Base-by-base conservation (phyloP, 2,888 invertebrate species). In the Andrena haemorrhoa region DNA sequence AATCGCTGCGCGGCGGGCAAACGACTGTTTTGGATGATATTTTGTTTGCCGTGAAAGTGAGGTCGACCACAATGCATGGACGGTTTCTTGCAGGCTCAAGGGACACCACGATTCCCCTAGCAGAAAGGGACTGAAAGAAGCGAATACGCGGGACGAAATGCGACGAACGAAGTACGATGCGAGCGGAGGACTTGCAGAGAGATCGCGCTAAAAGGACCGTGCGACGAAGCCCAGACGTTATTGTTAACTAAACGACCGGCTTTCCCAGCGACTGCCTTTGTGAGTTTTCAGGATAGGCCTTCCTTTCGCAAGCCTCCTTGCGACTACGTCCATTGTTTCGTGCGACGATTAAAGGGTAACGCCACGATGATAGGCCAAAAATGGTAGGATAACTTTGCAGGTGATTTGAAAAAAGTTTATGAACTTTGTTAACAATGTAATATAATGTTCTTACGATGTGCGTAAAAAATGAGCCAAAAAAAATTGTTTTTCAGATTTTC, bases 211-310 rank as follows among this genome's bases (percentile, higher is more conserved):
- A 63, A 33, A 41, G 68, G 41, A 63, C 49, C 26, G 53, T 49
- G 35, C 33, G 63, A 75, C 20, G 64, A 63, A 64, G 69, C 66
- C 41, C 72, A 53, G 56, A 23, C 23, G 35, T 64, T 69, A 58
- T 26, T 20, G 31, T 8, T 56, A 53, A 53, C 53, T 53, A 56
- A 61, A 60, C 63, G 12, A 12, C 56, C 10, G 41, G 41, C 70
- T 58, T 64, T 76, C 63, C 74, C 68, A 68, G 56, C 66, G 7
- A 16, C 63, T 47, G 58, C 20, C 53, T 68, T 74, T 56, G 63
- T 74, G 53, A 41, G 6, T 20, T 33, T 56, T 66, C 26, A 64
- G 63, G 68, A 68, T 68, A 41, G 41, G 16, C 16, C 41, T 41
- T 4, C 12, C 12, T 41, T 41, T 41, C 41, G 41, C 41, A 41